Conservation (phyloP, 1,140 invertebrate genomes). For the Drosophila elegans region DNA sequence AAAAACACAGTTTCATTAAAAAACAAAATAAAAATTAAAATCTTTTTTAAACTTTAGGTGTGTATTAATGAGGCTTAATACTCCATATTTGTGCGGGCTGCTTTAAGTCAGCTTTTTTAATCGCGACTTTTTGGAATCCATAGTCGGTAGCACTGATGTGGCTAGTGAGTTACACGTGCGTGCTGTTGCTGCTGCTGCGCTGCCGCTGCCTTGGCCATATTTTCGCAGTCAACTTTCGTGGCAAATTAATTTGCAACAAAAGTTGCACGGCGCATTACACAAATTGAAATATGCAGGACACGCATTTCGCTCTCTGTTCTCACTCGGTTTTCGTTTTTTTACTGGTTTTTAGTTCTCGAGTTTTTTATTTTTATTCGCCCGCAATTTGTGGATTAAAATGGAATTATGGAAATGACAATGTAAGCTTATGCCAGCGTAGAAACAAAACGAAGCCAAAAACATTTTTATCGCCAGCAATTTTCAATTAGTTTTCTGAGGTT, state of each 20-base stretch:
- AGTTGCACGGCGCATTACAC: slow-evolving; percentile 69
- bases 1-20: no score
- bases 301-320: slow-evolving; percentile 28
- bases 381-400: slow-evolving; percentile 56
- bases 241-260: slow-evolving; percentile 82
- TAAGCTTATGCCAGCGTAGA: slow-evolving; percentile 8
- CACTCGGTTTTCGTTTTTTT: slow-evolving; percentile 4
- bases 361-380: slow-evolving; percentile 36
- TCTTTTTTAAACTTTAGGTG: no score
- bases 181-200: slow-evolving; percentile 2
- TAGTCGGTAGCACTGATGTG: slow-evolving; percentile 13
- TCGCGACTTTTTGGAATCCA: not conserved
- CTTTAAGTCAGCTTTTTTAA: not conserved
- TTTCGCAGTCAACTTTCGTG: slow-evolving; percentile 70
- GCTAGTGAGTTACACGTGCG: slow-evolving; percentile 41
- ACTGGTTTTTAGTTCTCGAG: slow-evolving; percentile 22
- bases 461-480: slow-evolving; percentile 23
- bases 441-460: slow-evolving; percentile 6
- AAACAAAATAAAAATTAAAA: no score
- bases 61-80: no score
- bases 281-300: slow-evolving; percentile 74
- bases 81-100: no score
- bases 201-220: slow-evolving; percentile 44
- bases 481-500: slow-evolving; percentile 45
- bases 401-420: slow-evolving; percentile 48